Evolutionary conservation across 2,888 invertebrate species (phyloP).

Genomic region (Limnephilus rhombicus): DNA sequence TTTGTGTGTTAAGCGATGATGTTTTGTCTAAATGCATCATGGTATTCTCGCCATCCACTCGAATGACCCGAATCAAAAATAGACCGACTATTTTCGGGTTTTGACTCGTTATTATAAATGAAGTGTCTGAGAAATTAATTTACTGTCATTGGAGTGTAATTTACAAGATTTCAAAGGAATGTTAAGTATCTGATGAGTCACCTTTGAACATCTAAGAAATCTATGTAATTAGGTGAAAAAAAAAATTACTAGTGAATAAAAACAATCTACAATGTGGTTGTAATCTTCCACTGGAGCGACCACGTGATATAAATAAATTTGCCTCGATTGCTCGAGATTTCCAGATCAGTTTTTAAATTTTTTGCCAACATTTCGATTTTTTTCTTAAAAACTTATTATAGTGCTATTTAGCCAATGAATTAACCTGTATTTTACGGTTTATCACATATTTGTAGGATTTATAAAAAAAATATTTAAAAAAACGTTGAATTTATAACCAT

Average conservation of each 20-base stretch:
- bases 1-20: slow-evolving; percentile 9
- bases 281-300: not conserved
- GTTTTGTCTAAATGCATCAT: slow-evolving; percentile 43
- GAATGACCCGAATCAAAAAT: slow-evolving; percentile 39
- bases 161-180: not conserved
- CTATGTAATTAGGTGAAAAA: not conserved
- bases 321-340: too few relatives aligned
- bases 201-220: not conserved
- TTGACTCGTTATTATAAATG: slow-evolving; percentile 50
- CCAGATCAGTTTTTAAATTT: too few relatives aligned
- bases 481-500: too few relatives aligned
- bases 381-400: too few relatives aligned
- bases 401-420: too few relatives aligned
- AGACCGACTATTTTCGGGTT: slow-evolving; percentile 35
- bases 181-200: not conserved
- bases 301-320: too few relatives aligned
- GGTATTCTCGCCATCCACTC: slow-evolving; percentile 32
- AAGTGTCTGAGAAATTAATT: slow-evolving; percentile 35
- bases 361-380: too few relatives aligned
- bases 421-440: too few relatives aligned
- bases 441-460: too few relatives aligned
- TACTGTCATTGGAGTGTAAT: slow-evolving; percentile 37
- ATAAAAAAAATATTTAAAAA: too few relatives aligned
- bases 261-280: not conserved
- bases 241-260: not conserved